These are phyloP conservation scores for Cricetomys ansorgei DNA, from an alignment of 2,113 vertebrate genomes.

Conservation along the genomic window DNA sequence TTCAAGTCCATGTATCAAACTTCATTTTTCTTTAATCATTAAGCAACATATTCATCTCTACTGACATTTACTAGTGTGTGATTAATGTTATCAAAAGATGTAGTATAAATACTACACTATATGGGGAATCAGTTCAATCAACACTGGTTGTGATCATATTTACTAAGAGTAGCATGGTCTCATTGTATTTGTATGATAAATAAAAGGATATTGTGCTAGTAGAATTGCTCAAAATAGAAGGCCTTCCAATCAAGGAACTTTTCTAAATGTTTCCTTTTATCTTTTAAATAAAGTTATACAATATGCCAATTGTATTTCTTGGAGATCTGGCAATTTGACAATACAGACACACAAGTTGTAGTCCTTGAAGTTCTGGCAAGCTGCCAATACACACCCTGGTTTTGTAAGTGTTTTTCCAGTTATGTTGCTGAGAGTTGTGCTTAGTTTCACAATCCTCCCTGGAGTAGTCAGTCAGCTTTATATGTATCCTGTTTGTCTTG, in stretches of 20 bases:
- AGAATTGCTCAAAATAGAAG: neutral
- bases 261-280: neutral
- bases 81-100: neutral
- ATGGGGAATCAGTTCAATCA: neutral
- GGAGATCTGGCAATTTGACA: constrained; percentile 87
- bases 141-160: neutral
- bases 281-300: neutral
- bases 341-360: constrained; percentile 80
- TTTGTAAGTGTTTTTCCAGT: constrained; percentile 66
- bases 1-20: neutral
- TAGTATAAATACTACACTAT: fast-evolving
- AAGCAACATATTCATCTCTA: neutral
- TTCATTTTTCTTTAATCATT: neutral
- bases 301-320: constrained; percentile 68
- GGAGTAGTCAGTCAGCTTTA: constrained; percentile 86
- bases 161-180: neutral
- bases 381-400: constrained; percentile 86
- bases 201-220: neutral
- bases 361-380: constrained; percentile 83
- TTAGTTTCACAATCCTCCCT: constrained; percentile 79
- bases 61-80: neutral
- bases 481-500: constrained; percentile 90
- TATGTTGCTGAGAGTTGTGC: constrained; percentile 75
- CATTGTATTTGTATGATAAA: neutral
- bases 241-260: neutral